Conservation (phyloP, 2,888 invertebrate genomes). For the Lasioglossum calceatum region DNA sequence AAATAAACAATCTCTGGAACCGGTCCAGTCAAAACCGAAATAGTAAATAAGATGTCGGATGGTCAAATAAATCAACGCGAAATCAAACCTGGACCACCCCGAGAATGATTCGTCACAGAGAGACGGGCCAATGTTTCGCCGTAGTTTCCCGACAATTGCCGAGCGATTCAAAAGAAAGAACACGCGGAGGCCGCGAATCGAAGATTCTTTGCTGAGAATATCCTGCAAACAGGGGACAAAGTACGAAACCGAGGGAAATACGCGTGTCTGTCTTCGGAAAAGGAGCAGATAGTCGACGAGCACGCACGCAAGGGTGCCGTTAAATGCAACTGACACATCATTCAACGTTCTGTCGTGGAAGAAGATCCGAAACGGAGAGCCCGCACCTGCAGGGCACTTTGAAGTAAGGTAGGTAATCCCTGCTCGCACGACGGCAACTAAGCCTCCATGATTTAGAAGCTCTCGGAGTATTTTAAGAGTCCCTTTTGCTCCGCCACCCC, state of each 20-base stretch:
- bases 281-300: constrained; percentile 56
- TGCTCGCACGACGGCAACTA: constrained; percentile 82
- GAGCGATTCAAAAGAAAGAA: background rate
- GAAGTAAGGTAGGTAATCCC: constrained; percentile 84
- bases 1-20: too few species aligned
- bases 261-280: constrained; percentile 22
- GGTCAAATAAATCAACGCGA: too few species aligned
- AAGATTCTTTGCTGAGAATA: constrained; percentile 3
- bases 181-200: background rate
- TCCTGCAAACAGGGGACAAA: background rate
- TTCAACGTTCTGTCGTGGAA: constrained; percentile 78
- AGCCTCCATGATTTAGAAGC: constrained; percentile 84
- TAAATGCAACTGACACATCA: constrained; percentile 78
- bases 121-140: too few species aligned
- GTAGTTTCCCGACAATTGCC: background rate
- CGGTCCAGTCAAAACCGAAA: too few species aligned
- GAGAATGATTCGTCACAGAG: too few species aligned
- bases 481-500: constrained; percentile 78
- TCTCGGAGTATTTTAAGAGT: constrained; percentile 84
- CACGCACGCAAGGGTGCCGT: constrained; percentile 66
- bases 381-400: constrained; percentile 84
- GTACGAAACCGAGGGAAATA: constrained; percentile 4
- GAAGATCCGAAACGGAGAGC: constrained; percentile 76
- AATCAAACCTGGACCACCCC: too few species aligned
- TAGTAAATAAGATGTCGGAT: too few species aligned